Percentiles rank a stretch among this genome's conserved stretches.
Conservation (phyloP, 1,140 invertebrate genomes). For the Pantala flavescens region DNA sequence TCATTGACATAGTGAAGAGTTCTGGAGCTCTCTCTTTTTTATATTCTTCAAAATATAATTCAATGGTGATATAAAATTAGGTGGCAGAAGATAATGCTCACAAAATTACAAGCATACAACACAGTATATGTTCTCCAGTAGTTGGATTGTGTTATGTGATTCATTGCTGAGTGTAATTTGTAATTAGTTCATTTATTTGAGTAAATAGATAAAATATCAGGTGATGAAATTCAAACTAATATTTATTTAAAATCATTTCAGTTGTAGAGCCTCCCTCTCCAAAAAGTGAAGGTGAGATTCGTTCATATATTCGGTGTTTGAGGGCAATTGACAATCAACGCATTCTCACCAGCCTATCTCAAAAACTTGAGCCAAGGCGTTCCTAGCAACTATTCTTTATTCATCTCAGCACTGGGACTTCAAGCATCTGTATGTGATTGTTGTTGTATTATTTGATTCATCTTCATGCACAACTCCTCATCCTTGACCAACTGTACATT, state of each 20-base stretch:
- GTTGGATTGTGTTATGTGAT: too few species aligned
- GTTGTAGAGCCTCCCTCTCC: constrained; percentile 54
- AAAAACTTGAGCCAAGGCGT: constrained; percentile 51
- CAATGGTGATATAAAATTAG: too few species aligned
- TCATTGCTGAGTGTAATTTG: too few species aligned
- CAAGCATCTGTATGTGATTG: background rate
- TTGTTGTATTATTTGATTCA: background rate
- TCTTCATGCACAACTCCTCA: background rate
- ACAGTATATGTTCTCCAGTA: too few species aligned
- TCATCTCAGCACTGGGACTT: background rate
- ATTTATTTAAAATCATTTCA: constrained; percentile 26
- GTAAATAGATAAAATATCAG: too few species aligned
- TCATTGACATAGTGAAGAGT: too few species aligned
- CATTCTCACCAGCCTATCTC: constrained; percentile 59
- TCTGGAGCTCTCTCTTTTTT: too few species aligned
- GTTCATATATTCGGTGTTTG: constrained; percentile 54
- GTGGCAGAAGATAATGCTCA: too few species aligned
- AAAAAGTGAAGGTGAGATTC: constrained; percentile 53
- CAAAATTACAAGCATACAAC: too few species aligned
- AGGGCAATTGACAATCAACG: constrained; percentile 69
- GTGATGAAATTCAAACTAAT: too few species aligned
- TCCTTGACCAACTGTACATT: background rate
- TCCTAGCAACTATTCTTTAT: constrained; percentile 28
- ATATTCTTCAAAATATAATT: too few species aligned
- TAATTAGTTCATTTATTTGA: too few species aligned